A percentile compares a stretch with the other conserved stretches of the same genome.
phyloP scores from a whole-genome alignment of 2,113 vertebrate species.

The Oryzias celebensis region DNA sequence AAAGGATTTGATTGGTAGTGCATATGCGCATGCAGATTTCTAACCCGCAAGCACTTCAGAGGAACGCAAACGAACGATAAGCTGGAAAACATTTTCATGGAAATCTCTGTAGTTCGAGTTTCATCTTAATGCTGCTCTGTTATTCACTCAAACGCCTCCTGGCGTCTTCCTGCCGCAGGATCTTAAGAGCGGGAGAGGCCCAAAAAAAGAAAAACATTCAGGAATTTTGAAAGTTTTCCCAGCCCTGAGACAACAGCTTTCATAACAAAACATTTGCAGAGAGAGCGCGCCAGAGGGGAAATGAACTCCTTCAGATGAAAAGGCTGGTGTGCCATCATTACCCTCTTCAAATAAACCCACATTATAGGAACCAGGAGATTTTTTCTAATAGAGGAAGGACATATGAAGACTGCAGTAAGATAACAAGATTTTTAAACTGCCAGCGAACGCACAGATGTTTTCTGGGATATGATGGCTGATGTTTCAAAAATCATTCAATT shows the following conservation, averaged over 20 bases:
- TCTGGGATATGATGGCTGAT: too few relatives aligned
- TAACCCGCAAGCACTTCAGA: too few relatives aligned
- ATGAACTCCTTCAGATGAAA: conserved; percentile 51
- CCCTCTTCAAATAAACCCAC: conserved; percentile 40
- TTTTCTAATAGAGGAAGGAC: conserved; percentile 27
- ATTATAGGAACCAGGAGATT: conserved; percentile 21
- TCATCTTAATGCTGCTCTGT: background rate
- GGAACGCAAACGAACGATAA: too few relatives aligned
- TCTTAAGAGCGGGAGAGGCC: conserved; percentile 16
- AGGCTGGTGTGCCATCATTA: conserved; percentile 56
- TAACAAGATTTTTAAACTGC: conserved; percentile 52
- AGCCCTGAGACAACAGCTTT: conserved; percentile 36
- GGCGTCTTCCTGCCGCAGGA: conserved; percentile 9
- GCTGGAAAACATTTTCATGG: too few relatives aligned
- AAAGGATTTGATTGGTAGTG: too few relatives aligned
- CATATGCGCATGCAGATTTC: too few relatives aligned
- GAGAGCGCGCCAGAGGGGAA: conserved; percentile 45
- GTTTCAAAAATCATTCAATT: too few relatives aligned
- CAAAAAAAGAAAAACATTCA: background rate
- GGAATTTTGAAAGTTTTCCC: conserved; percentile 23
- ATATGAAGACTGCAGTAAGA: conserved; percentile 29
- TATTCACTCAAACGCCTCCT: conserved; percentile 5
- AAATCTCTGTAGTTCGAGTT: too few relatives aligned
- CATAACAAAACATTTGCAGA: conserved; percentile 36
- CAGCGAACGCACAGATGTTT: too few relatives aligned